A percentile compares a stretch with the other conserved stretches of the same genome.
These are phyloP conservation scores for Drosophila ustulata DNA, from an alignment of 2,888 invertebrate genomes.

Conservation along the genomic window DNA sequence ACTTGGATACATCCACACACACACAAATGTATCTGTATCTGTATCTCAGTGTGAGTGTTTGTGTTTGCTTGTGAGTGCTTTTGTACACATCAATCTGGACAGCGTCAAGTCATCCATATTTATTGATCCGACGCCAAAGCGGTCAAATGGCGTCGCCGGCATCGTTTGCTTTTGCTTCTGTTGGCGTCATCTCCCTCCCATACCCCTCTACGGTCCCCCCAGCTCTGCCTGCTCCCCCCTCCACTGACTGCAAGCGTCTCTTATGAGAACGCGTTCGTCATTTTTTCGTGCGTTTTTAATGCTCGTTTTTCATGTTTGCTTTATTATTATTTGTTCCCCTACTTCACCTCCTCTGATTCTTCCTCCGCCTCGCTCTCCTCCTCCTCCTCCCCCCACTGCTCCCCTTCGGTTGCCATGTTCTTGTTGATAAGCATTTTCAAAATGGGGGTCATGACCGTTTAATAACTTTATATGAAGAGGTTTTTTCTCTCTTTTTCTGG, in stretches of 20 bases:
- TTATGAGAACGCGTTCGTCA: conserved; percentile 45
- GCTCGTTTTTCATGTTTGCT: conserved; percentile 51
- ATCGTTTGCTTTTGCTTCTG: conserved; percentile 62
- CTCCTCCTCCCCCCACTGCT: too few relatives aligned
- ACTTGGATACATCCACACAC: conserved; percentile 25
- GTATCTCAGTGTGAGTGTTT: conserved; percentile 36
- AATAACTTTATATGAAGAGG: conserved; percentile 75
- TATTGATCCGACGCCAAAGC: conserved; percentile 70
- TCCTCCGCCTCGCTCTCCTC: neutral
- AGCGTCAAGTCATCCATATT: conserved; percentile 76
- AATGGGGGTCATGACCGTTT: conserved; percentile 82
- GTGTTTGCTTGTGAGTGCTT: conserved; percentile 29
- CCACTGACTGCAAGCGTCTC: conserved; percentile 4
- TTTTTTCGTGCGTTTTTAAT: conserved; percentile 39
- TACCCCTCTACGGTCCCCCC: neutral
- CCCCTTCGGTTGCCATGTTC: conserved; percentile 53
- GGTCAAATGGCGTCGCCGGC: conserved; percentile 66
- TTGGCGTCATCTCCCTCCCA: conserved; percentile 17
- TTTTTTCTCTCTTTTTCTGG: conserved; percentile 30
- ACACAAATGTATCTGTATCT: conserved; percentile 1
- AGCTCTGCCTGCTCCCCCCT: neutral
- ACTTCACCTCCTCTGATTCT: conserved; percentile 7
- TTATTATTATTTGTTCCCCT: conserved; percentile 35
- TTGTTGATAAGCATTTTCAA: conserved; percentile 75
- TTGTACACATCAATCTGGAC: conserved; percentile 69